Evolutionary conservation across 2,797 vertebrate genomes (phyloP).

Genomic region (Syndactyla subalaris): DNA sequence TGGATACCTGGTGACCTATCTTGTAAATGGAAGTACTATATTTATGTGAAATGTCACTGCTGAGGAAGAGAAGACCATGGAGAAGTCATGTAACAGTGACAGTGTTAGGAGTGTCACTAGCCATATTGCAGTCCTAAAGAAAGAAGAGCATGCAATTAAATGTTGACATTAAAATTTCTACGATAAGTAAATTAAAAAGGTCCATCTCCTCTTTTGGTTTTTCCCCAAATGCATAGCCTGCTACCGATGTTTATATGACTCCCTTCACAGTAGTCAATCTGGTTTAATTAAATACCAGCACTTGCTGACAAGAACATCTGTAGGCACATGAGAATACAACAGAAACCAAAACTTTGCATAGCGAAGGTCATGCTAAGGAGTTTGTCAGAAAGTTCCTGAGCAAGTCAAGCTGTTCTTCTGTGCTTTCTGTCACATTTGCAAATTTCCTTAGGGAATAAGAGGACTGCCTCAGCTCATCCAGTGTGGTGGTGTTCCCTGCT

Average conservation of each 20-base stretch:
- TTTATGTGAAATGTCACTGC: background rate
- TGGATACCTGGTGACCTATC: background rate
- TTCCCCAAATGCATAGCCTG: background rate
- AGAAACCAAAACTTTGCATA: background rate
- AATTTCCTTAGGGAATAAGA: background rate
- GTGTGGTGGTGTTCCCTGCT: background rate
- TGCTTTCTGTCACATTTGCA: background rate
- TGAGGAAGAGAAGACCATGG: background rate
- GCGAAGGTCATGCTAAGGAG: background rate
- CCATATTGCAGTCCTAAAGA: background rate
- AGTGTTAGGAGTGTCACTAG: background rate
- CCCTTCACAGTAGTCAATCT: background rate
- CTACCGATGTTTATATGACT: background rate
- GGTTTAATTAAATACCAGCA: conserved; percentile 5
- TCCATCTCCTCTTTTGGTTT: background rate
- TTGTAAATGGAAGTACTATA: background rate
- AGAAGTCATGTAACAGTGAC: background rate
- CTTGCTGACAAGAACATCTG: conserved; percentile 11
- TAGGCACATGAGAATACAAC: background rate
- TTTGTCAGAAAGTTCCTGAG: background rate
- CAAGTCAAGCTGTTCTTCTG: background rate
- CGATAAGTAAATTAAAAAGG: background rate
- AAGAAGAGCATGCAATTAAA: background rate
- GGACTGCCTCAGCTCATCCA: background rate
- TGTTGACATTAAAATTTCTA: background rate